These are phyloP conservation scores for Watsonalla binaria DNA, from an alignment of 2,888 invertebrate genomes.

Conservation along the genomic window DNA sequence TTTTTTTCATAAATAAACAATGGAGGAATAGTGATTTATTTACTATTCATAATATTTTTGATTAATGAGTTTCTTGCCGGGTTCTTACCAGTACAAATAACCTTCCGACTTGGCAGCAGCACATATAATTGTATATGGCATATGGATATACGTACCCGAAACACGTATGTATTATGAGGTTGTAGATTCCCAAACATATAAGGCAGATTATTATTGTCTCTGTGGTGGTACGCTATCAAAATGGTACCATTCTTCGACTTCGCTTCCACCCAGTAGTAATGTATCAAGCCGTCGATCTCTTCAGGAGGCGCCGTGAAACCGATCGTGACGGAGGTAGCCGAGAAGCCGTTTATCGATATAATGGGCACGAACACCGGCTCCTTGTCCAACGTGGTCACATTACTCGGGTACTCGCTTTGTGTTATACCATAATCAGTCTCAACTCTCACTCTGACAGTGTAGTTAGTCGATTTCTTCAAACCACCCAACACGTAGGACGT, in stretches of 20 bases:
- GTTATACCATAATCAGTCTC: conserved; percentile 82
- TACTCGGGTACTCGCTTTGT: conserved; percentile 66
- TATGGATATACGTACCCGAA: conserved; percentile 76
- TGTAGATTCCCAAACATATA: conserved; percentile 88
- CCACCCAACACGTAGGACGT: conserved; percentile 84
- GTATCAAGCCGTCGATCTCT: conserved; percentile 83
- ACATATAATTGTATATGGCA: too few relatives aligned
- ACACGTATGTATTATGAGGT: conserved; percentile 88
- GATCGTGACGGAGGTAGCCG: conserved; percentile 87
- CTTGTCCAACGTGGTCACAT: conserved; percentile 80
- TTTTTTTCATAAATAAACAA: too few relatives aligned
- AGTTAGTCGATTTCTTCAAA: conserved; percentile 81
- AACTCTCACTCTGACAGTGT: conserved; percentile 83
- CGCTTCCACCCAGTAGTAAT: conserved; percentile 85
- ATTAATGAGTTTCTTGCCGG: too few relatives aligned
- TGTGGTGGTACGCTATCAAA: conserved; percentile 81
- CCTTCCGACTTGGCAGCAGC: too few relatives aligned
- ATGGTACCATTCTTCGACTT: conserved; percentile 74
- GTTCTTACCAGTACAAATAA: too few relatives aligned
- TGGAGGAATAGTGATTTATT: too few relatives aligned
- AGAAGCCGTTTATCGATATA: conserved; percentile 84
- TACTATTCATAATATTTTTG: too few relatives aligned
- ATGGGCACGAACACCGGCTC: conserved; percentile 90
- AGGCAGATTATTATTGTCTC: conserved; percentile 81
- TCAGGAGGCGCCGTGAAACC: conserved; percentile 86